Evolutionary conservation across 2,888 invertebrate genomes (phyloP).

Genomic region (Epinotia ramella): DNA sequence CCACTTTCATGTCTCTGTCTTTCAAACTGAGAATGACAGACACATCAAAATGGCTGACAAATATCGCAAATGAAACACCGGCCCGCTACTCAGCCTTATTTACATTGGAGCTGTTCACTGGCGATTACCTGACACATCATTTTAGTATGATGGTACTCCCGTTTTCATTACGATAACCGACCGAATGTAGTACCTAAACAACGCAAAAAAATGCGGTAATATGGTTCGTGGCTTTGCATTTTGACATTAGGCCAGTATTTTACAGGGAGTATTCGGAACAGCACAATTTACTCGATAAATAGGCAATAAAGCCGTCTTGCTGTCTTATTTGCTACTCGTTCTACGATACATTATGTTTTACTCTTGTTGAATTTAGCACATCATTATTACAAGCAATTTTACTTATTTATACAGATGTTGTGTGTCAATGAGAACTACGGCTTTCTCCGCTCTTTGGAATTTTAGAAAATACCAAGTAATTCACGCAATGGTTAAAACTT

Average conservation of each 20-base stretch:
- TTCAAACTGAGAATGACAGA: neutral
- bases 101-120: neutral
- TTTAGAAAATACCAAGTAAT: neutral
- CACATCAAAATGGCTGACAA: neutral
- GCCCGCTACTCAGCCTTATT: neutral
- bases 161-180: neutral
- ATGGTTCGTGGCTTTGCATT: neutral
- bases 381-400: slow-evolving; percentile 11
- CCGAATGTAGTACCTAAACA: too few relatives aligned
- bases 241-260: slow-evolving; percentile 33
- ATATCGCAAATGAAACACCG: neutral
- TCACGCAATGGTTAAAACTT: too few relatives aligned
- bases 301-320: slow-evolving; percentile 33
- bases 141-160: neutral
- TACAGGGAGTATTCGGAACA: slow-evolving; percentile 19
- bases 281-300: slow-evolving; percentile 32
- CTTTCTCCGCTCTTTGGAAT: neutral
- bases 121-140: neutral
- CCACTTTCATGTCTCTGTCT: neutral
- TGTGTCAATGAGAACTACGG: neutral
- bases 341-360: slow-evolving; percentile 15
- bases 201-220: neutral
- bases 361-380: slow-evolving; percentile 7
- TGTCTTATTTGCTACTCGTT: slow-evolving; percentile 27
- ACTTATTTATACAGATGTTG: neutral